phyloP scores from a whole-genome alignment of 2,797 vertebrate species.

The Danio choprae region DNA sequence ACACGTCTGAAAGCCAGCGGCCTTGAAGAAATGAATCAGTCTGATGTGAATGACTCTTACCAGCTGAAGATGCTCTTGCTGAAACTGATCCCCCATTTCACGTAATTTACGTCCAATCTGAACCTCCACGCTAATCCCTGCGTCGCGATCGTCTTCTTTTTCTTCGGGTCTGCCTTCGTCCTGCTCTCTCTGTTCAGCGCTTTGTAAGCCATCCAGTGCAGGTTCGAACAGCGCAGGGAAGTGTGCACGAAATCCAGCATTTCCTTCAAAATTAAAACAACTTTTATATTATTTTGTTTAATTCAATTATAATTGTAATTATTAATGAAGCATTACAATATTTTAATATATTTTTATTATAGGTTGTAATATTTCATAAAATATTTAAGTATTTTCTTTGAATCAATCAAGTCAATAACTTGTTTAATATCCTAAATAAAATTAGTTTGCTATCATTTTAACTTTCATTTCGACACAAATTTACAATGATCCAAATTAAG shows the following conservation, averaged over 20 bases:
- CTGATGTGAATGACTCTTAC: constrained; percentile 66
- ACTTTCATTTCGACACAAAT: no score
- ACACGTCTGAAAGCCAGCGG: neutral
- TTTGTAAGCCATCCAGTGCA: constrained; percentile 62
- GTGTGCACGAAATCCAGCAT: constrained; percentile 74
- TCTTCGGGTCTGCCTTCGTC: constrained; percentile 37
- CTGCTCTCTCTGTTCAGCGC: constrained; percentile 54
- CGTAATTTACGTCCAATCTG: constrained; percentile 82
- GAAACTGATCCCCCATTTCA: constrained; percentile 83
- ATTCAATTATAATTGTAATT: neutral
- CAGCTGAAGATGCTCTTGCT: constrained; percentile 80
- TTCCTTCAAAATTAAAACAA: constrained; percentile 67
- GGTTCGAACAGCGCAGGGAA: constrained; percentile 74
- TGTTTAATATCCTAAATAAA: no score
- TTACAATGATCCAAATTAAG: no score
- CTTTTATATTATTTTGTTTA: constrained; percentile 4
- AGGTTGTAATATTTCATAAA: neutral
- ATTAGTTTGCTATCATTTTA: no score
- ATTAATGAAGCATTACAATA: no score
- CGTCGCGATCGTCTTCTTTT: constrained; percentile 68
- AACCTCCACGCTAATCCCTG: constrained; percentile 72
- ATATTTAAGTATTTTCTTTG: neutral
- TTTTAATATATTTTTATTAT: neutral
- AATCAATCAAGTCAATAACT: no score
- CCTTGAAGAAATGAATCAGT: neutral